Evolutionary conservation across 2,113 vertebrate species (phyloP), one percentile per base, ranked within the genome.

Genomic region (Xenopus laevis): DNA sequence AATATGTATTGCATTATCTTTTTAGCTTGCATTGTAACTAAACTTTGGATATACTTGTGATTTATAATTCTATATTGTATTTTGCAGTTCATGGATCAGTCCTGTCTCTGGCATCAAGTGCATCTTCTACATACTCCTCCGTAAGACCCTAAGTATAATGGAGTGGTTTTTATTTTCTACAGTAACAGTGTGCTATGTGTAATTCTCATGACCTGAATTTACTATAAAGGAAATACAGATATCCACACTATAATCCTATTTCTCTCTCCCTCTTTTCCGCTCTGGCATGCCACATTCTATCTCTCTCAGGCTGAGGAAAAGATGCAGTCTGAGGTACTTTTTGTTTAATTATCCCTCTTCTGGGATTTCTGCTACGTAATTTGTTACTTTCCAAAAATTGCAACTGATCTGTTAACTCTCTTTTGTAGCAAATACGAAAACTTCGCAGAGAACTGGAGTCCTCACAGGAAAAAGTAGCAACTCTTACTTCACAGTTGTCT

Each of bases 391-490:
- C 12, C 3, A 13, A 50, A 50, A 50, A 50, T 50, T 1, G 47
- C 47, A 13, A 10, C 10, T 50, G 47, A 50, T 10, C 47, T 15
- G 1, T 77, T 27, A 61, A 23, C 0, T 0, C 40, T 78, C 78
- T 81, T 68, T 78, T 59, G 1, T 78, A 98, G 96, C 96, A 98
- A 95, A 96, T 98, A 81, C 94, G 96, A 65, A 98, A 97, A 78
- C 90, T 98, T 64, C 92, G 95, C 40, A 84, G 96, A 0, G 96
- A 98, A 74, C 86, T 98, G 85, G 96, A 98, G 70, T 96, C 95
- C 0, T 98, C 96, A 0, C 96, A 98, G 83, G 96, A 98, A 83
- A 98, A 98, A 70, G 96, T 98, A 82, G 95, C 96, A 61, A 92
- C 86, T 2, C 84, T 98, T 79, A 98, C 96, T 0, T 93, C 93